phyloP scores from a whole-genome alignment of 2,888 invertebrate species.

The Glaucopsyche alexis region DNA sequence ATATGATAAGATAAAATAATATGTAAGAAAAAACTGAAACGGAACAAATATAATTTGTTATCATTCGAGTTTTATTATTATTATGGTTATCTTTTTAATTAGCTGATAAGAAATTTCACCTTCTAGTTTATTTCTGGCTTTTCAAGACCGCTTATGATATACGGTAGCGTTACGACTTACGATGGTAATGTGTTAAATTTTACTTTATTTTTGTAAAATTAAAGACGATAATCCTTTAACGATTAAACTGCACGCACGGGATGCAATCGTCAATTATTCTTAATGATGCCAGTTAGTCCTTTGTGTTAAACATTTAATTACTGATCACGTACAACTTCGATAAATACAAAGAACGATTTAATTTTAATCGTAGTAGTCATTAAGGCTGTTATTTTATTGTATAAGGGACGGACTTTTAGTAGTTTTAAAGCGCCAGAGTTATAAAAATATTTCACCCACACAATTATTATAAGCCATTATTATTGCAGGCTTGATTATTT shows the following conservation, averaged over 20 bases:
- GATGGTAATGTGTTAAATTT: too few species aligned
- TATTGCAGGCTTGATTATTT: too few species aligned
- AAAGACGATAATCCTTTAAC: not conserved
- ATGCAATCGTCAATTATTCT: not conserved
- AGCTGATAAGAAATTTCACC: conserved; percentile 15
- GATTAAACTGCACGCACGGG: not conserved
- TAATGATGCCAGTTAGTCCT: not conserved
- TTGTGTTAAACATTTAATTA: conserved; percentile 21
- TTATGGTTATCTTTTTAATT: conserved; percentile 2
- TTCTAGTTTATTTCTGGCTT: conserved; percentile 12
- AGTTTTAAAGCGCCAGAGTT: not conserved
- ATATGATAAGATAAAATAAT: too few species aligned
- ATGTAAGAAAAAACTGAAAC: not conserved
- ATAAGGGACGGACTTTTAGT: not conserved
- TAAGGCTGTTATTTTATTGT: not conserved
- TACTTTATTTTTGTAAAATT: too few species aligned
- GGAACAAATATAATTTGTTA: not conserved
- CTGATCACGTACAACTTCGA: not conserved
- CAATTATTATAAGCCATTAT: too few species aligned
- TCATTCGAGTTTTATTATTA: not conserved
- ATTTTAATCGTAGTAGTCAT: not conserved
- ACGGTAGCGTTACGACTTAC: too few species aligned
- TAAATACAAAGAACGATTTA: not conserved
- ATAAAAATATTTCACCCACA: not conserved
- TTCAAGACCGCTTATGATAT: not conserved